Conservation (phyloP, 2,888 invertebrate species). For the Eupithecia centaureata region DNA sequence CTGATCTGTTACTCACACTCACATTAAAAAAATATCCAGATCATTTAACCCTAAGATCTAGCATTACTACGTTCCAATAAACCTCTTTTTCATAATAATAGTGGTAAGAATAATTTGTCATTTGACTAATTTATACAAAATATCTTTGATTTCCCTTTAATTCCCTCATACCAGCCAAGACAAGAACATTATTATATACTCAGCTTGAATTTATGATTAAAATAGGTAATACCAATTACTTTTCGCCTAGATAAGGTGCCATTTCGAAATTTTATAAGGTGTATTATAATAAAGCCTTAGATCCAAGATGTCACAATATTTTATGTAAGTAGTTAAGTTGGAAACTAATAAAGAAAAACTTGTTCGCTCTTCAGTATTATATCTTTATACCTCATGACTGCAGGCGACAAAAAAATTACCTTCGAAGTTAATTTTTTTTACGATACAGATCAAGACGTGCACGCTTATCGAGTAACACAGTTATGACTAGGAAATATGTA, state of each 20-base stretch:
- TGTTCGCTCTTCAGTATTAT: background rate
- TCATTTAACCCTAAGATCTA: no score
- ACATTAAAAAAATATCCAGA: no score
- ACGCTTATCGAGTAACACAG: no score
- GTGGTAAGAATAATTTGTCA: background rate
- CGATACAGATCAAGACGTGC: no score
- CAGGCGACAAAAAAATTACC: no score
- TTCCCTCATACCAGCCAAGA: constrained; percentile 13
- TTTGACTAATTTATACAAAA: background rate
- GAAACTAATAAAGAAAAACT: background rate
- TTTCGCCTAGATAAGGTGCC: constrained; percentile 54
- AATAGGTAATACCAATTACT: constrained; percentile 52
- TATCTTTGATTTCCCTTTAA: background rate
- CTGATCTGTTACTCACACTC: no score
- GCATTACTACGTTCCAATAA: no score
- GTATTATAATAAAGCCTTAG: constrained; percentile 38
- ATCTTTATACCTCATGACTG: background rate
- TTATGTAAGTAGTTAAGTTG: background rate
- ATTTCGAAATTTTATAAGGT: constrained; percentile 52
- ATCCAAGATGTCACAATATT: background rate
- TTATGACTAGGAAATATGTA: no score
- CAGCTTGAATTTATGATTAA: constrained; percentile 50
- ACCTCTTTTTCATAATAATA: no score
- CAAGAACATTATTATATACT: constrained; percentile 42
- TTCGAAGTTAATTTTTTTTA: no score